A percentile compares a stretch with the other conserved stretches of the same genome.
These are phyloP conservation scores for Pholis gunnellus DNA, from an alignment of 2,113 vertebrate species.

Conservation along the genomic window DNA sequence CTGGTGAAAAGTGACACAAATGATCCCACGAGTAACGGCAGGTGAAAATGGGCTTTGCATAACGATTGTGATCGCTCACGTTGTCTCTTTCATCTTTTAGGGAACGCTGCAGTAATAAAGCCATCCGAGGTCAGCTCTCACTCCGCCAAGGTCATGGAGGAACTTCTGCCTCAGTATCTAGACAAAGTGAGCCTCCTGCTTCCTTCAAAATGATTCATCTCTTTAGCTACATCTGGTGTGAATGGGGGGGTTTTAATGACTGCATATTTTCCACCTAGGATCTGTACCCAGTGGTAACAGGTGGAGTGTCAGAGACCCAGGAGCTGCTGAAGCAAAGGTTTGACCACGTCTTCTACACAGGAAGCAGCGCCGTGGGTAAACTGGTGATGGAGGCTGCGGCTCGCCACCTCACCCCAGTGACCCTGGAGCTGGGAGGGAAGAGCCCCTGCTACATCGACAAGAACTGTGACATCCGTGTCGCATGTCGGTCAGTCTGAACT, in stretches of 20 bases:
- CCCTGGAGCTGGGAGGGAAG: constrained; percentile 95
- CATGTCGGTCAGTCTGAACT: constrained; percentile 85
- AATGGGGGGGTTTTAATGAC: not conserved
- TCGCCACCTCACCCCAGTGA: constrained; percentile 91
- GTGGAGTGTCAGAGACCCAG: constrained; percentile 88
- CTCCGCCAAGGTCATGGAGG: constrained; percentile 84
- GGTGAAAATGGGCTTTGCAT: not conserved
- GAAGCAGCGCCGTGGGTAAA: constrained; percentile 85
- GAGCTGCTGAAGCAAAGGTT: constrained; percentile 89
- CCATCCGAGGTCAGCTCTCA: constrained; percentile 91
- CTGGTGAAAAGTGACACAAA: not conserved
- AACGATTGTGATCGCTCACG: not conserved
- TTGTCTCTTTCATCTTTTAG: constrained; percentile 73
- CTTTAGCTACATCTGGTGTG: not conserved
- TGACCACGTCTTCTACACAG: constrained; percentile 93
- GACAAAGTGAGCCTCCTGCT: constrained; percentile 84
- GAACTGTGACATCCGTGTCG: constrained; percentile 86
- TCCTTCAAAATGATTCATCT: not conserved
- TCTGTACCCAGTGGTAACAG: constrained; percentile 87
- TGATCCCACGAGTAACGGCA: not conserved
- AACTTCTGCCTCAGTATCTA: constrained; percentile 88
- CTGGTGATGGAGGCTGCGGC: constrained; percentile 91
- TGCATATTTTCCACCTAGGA: constrained; percentile 75
- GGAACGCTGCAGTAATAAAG: constrained; percentile 91
- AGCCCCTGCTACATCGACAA: constrained; percentile 94